Conservation (phyloP, 2,113 vertebrate species). For the Tamias sibiricus region DNA sequence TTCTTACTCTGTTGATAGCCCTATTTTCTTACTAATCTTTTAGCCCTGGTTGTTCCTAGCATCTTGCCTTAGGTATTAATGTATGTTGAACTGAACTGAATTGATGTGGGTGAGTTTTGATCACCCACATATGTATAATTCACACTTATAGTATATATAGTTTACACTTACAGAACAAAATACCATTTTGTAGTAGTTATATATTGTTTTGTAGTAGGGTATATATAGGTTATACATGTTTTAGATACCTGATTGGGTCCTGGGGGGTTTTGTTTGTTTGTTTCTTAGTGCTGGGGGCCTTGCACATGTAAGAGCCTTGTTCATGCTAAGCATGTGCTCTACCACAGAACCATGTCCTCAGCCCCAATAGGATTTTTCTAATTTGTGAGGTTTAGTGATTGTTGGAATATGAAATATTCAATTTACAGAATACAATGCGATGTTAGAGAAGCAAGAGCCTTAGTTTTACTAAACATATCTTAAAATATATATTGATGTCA, state of each 20-base stretch:
- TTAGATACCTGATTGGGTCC: slow-evolving; percentile 79
- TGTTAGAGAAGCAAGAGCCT: slow-evolving; percentile 66
- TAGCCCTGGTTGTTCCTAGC: not conserved
- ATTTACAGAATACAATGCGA: slow-evolving; percentile 69
- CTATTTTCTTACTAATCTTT: not conserved
- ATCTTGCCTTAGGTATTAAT: not conserved
- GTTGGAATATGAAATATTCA: slow-evolving; percentile 73
- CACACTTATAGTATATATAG: not conserved
- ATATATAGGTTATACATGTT: slow-evolving; percentile 44
- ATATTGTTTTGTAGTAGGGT: slow-evolving; percentile 41
- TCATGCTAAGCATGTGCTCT: not conserved
- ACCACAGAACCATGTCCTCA: not conserved
- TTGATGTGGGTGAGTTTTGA: not conserved
- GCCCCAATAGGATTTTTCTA: slow-evolving; percentile 65
- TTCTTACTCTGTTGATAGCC: too few relatives aligned
- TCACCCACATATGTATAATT: not conserved
- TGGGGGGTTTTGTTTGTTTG: not conserved
- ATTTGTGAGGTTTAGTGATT: slow-evolving; percentile 82
- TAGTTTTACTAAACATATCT: not conserved
- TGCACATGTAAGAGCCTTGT: too few relatives aligned
- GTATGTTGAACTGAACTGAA: not conserved
- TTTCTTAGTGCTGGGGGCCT: not conserved
- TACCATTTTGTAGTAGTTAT: slow-evolving; percentile 5
- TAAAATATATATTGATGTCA: not conserved
- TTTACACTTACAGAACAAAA: not conserved